Conservation (phyloP, 2,888 invertebrate genomes). For the Drosophila meridionalis region DNA sequence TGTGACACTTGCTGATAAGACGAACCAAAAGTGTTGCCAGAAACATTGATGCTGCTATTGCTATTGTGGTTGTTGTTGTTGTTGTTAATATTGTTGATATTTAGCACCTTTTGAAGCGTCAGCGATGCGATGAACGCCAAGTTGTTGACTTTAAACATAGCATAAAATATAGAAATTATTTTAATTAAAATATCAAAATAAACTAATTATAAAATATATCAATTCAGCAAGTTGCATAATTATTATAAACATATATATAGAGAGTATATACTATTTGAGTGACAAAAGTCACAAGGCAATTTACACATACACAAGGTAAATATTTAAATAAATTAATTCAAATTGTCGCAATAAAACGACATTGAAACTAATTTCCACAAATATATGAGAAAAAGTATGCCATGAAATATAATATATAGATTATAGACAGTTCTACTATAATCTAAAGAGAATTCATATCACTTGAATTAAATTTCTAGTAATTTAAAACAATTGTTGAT, state of each 20-base stretch:
- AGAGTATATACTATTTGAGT: not conserved
- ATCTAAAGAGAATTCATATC: not conserved
- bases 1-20: constrained; percentile 45
- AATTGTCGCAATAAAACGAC: constrained; percentile 2
- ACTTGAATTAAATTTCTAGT: not conserved
- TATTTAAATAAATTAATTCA: constrained; percentile 2
- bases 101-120: constrained; percentile 79
- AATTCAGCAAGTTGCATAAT: not conserved
- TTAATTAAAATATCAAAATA: constrained; percentile 6
- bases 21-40: constrained; percentile 42
- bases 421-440: not conserved
- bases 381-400: not conserved
- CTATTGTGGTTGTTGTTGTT: constrained; percentile 33
- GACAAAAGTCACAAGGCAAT: constrained; percentile 1
- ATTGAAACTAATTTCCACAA: constrained; percentile 4
- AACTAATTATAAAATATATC: not conserved
- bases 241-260: too few species aligned
- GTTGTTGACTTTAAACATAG: constrained; percentile 72
- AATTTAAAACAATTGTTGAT: not conserved
- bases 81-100: constrained; percentile 72
- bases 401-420: not conserved
- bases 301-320: constrained; percentile 2
- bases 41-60: constrained; percentile 28
- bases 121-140: constrained; percentile 78
- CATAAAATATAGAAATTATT: constrained; percentile 17